A percentile compares a stretch with the other conserved stretches of the same genome.
phyloP scores from a whole-genome alignment of 2,888 invertebrate genomes.

The Caenorhabditis auriculariae region DNA sequence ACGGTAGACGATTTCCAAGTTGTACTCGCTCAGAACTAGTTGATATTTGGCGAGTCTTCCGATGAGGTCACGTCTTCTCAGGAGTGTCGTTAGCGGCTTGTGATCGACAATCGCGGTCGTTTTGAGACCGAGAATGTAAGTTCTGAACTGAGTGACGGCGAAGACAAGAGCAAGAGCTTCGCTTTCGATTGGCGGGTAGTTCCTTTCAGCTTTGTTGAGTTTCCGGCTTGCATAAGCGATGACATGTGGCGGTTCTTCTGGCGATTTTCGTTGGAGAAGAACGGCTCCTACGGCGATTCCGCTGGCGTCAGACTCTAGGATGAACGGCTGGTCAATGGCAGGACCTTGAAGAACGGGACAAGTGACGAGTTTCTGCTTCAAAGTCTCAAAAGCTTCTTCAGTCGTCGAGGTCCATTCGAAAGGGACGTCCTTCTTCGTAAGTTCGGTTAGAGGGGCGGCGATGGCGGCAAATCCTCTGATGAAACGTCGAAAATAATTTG shows the following conservation, averaged over 20 bases:
- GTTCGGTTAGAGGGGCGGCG: slow-evolving; percentile 20
- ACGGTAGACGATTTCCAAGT: slow-evolving; percentile 32
- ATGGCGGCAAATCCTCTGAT: slow-evolving; percentile 28
- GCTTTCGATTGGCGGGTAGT: slow-evolving; percentile 17
- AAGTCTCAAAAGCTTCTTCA: slow-evolving; percentile 15
- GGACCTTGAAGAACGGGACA: slow-evolving; percentile 21
- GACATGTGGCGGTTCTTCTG: slow-evolving; percentile 7
- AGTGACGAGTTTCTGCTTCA: slow-evolving; percentile 15
- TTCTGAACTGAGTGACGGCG: slow-evolving; percentile 13
- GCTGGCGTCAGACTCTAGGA: slow-evolving; percentile 25
- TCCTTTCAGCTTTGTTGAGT: slow-evolving; percentile 11
- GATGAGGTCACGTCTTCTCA: slow-evolving; percentile 11
- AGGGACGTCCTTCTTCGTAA: slow-evolving; percentile 15
- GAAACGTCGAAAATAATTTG: slow-evolving; percentile 33
- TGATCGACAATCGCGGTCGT: slow-evolving; percentile 19
- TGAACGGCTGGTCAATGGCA: slow-evolving; percentile 3
- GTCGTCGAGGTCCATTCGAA: slow-evolving; percentile 14
- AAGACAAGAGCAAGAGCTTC: slow-evolving; percentile 22
- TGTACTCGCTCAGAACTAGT: slow-evolving; percentile 9
- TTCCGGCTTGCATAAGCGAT: slow-evolving; percentile 21
- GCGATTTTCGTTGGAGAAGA: slow-evolving; percentile 16
- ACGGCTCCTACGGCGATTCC: slow-evolving; percentile 20
- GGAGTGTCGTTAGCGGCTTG: slow-evolving; percentile 10
- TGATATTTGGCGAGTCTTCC: slow-evolving; percentile 22
- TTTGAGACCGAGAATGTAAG: slow-evolving; percentile 17